Conservation (phyloP, 2,888 invertebrate genomes). For the Hirtodrosophila cameraria region DNA sequence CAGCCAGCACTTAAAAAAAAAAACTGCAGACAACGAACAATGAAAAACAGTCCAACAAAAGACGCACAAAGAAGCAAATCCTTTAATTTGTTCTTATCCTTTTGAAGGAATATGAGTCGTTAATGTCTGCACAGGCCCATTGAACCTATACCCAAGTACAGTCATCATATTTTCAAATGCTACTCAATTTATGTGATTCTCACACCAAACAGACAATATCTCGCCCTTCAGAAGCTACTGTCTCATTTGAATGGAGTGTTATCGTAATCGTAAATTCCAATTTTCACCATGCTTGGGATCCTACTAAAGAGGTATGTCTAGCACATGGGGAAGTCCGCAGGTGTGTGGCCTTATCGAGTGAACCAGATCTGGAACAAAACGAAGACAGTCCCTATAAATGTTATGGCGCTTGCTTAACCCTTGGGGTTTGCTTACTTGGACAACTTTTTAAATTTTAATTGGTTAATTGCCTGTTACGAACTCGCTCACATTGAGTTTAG, state of each 20-base stretch:
- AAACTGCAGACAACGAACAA: constrained; percentile 32
- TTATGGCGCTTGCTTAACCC: constrained; percentile 41
- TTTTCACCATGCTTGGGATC: constrained; percentile 38
- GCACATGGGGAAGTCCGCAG: constrained; percentile 31
- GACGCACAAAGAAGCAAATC: constrained; percentile 57
- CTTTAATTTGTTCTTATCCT: constrained; percentile 73
- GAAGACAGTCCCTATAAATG: constrained; percentile 7
- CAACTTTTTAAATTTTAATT: constrained; percentile 69
- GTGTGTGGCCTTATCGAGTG: constrained; percentile 48
- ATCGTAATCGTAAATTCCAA: constrained; percentile 58
- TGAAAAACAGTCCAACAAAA: constrained; percentile 38
- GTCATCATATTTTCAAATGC: constrained; percentile 2
- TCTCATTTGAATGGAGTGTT: constrained; percentile 23
- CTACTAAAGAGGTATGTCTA: constrained; percentile 22
- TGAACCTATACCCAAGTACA: constrained; percentile 22
- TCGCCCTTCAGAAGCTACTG: constrained; percentile 44
- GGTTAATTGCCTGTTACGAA: constrained; percentile 68
- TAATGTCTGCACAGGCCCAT: constrained; percentile 27
- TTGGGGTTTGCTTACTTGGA: constrained; percentile 30
- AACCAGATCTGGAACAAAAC: constrained; percentile 51
- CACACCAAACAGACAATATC: constrained; percentile 59
- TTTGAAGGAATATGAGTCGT: constrained; percentile 58
- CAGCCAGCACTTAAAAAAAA: constrained; percentile 19
- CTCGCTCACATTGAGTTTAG: constrained; percentile 29
- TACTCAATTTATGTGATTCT: constrained; percentile 52